Base-by-base conservation (phyloP, 2,797 vertebrate genomes). In the Acanthurus lineatus region DNA sequence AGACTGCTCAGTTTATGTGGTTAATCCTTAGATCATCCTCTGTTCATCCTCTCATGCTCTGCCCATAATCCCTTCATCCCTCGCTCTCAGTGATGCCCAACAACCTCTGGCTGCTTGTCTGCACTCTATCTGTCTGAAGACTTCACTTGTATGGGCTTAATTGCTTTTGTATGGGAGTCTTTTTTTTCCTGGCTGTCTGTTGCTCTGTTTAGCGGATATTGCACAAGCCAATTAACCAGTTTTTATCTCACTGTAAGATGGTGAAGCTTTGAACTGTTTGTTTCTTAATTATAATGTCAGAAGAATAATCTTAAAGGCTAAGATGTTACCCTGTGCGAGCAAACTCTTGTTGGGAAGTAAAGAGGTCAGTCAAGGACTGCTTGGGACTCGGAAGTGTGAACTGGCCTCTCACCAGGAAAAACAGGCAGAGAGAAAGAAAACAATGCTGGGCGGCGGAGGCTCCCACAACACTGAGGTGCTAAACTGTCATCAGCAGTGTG, bases 21-120 rank as follows among this genome's bases (percentile, higher is more conserved):
- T 89, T 95, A 95, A 96, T 94, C 94, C 93, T 84, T 79, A 82
- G 88, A 93, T 95, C 91, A 96, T 95, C 94, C 92, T 54, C 69
- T 48, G 67, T 87, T 92, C 91, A 95, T 91, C 90, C 92, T 85
- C 91, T 88, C 87, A 80, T 83, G 91, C 91, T 90, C 86, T 75
- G 62, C 75, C 85, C 86, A 19, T 95, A 95, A 96, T 95, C 95
- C 91, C 84, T 79, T 93, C 88, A 91, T 92, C 85, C 87, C 80
- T 90, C 66, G 35, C 87, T 91, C 88, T 79, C 89, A 1, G 63
- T 14, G 78, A 84, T 74, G 79, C 83, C 84, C 83, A 49, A 49
- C 86, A 91, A 84, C 84, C 91, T 87, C 84, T 81, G 86, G 74
- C 81, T 83, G 83, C 81, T 87, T 93, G 91, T 93, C 90, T 86